Evolutionary conservation across 2,888 invertebrate genomes (phyloP), one percentile per base, ranked within the genome.

Genomic region (Bugula neritina): DNA sequence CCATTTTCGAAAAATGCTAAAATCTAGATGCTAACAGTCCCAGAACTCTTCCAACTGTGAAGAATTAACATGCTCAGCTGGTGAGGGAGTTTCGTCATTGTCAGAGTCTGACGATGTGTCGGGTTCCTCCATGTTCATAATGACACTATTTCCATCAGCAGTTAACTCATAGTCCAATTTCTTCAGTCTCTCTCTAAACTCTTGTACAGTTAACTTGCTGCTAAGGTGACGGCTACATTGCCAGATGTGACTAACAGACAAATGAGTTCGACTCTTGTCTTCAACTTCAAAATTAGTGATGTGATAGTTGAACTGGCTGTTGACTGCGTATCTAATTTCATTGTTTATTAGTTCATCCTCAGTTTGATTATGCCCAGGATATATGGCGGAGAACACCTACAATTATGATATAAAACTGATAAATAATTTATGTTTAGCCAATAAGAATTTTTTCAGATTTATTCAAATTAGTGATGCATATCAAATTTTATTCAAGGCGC

Each of bases 91-190:
- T 13, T 31, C 31, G 13, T 63, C 27, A 31, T 63, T 31, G 10
- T 27, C 10, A 10, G 63, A 29, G 31, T 13, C 5, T 10, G 63
- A 63, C 10, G 63, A 31, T 5, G 63, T n/a, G n/a, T n/a, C n/a
- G n/a, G 63, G n/a, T 3, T 63, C 34, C 63, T 63, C 29, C 63
- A 63, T 63, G 31, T 63, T 27, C 10, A 63, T 3, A 5, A 63
- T n/a, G 10, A 63, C 5, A 31, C 3, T 25, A 27, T 29, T 10
- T 5, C 63, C 13, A 63, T 63, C 31, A 2, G 2, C 63, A n/a
- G 63, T 13, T 2, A 63, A 13, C 10, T 5, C 31, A 31, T 63
- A 63, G 17, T 34, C 31, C 10, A 63, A 31, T 34, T 29, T 63
- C 17, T 63, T 27, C 34, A 63, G 31, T 17, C 31, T 27, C 5